phyloP scores from a whole-genome alignment of 2,113 vertebrate species.

The Copsychus sechellarum region DNA sequence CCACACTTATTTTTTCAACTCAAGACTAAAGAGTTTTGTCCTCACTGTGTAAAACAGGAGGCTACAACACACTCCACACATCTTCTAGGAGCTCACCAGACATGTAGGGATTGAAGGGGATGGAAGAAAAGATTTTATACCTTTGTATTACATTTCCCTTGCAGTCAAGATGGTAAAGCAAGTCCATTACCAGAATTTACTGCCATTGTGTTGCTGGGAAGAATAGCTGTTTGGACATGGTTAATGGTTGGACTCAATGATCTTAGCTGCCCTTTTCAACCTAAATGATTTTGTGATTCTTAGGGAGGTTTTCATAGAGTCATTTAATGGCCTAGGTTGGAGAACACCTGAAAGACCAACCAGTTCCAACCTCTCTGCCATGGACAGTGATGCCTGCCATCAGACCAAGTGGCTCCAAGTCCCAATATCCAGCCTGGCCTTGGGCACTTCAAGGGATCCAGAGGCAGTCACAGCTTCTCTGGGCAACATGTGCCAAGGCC shows the following conservation, averaged over 20 bases:
- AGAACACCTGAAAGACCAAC: background rate
- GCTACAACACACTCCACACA: fast-evolving
- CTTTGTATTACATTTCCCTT: background rate
- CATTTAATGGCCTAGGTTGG: background rate
- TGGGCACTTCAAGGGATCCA: background rate
- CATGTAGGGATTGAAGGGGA: background rate
- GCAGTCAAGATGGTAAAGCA: background rate
- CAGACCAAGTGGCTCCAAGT: fast-evolving
- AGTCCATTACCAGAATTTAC: background rate
- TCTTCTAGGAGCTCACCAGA: background rate
- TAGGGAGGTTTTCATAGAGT: background rate
- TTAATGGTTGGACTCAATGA: background rate
- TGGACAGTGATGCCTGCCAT: too few relatives aligned
- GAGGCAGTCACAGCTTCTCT: background rate
- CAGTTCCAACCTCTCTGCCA: background rate
- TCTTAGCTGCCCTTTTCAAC: background rate
- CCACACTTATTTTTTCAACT: background rate
- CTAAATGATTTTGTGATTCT: background rate
- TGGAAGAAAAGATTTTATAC: background rate
- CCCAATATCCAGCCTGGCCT: fast-evolving
- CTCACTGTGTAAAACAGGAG: background rate
- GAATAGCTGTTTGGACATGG: background rate
- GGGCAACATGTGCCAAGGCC: fast-evolving
- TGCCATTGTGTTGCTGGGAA: background rate
- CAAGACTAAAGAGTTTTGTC: background rate